A percentile compares a stretch with the other conserved stretches of the same genome.
These are phyloP conservation scores for Dicrurus megarhynchus DNA, from an alignment of 2,113 vertebrate species.

Conservation along the genomic window DNA sequence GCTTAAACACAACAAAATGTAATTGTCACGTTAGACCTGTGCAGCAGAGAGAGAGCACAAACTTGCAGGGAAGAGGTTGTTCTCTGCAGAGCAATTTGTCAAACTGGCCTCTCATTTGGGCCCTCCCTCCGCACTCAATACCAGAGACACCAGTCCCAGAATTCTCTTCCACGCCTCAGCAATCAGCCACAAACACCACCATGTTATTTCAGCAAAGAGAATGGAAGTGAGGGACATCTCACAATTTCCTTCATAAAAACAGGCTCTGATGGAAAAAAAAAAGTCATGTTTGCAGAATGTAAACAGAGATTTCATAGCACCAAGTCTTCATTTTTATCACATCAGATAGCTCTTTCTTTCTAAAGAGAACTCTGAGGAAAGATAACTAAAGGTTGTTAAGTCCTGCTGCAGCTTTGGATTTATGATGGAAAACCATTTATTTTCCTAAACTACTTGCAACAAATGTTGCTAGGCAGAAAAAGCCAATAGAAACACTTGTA, in stretches of 20 bases:
- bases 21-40: fast-evolving
- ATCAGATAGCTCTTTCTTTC: not conserved
- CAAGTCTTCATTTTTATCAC: conserved; percentile 15
- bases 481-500: not conserved
- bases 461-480: conserved; percentile 40
- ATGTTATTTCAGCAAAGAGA: not conserved
- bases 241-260: not conserved
- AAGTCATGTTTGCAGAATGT: not conserved
- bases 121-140: not conserved
- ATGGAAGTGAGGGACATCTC: not conserved
- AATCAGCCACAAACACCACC: not conserved
- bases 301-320: conserved; percentile 18
- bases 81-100: not conserved
- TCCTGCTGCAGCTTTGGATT: conserved; percentile 15
- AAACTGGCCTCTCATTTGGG: not conserved
- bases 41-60: not conserved
- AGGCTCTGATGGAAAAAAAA: not conserved
- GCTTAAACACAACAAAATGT: not conserved
- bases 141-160: not conserved
- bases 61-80: not conserved
- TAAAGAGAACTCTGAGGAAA: conserved; percentile 13
- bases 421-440: conserved; percentile 6
- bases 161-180: not conserved
- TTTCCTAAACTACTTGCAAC: not conserved
- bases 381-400: conserved; percentile 37